These are phyloP conservation scores for Drosophila leontia DNA, from an alignment of 1,140 invertebrate species.

Conservation along the genomic window DNA sequence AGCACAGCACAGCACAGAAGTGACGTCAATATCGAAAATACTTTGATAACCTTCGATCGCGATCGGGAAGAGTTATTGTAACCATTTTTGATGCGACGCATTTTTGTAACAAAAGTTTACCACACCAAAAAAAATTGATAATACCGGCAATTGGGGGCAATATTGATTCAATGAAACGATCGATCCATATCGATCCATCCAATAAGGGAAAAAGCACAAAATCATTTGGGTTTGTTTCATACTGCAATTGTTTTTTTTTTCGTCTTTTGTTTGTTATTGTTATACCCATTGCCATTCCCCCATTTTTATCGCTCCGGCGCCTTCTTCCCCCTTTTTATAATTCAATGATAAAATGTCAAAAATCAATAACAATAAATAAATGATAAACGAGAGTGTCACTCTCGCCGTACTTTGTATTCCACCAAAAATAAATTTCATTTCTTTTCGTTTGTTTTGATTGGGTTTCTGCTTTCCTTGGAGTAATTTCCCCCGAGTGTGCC, in stretches of 20 bases:
- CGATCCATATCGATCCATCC: constrained; percentile 34
- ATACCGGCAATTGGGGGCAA: constrained; percentile 34
- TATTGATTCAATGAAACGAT: constrained; percentile 43
- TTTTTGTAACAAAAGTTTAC: constrained; percentile 38
- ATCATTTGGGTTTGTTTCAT: constrained; percentile 26
- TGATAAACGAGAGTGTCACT: constrained; percentile 73
- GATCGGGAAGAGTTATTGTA: constrained; percentile 41
- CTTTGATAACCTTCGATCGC: constrained; percentile 50
- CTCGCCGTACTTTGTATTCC: constrained; percentile 71
- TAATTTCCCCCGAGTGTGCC: constrained; percentile 47
- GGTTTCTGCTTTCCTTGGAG: constrained; percentile 19
- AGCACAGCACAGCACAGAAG: constrained; percentile 17
- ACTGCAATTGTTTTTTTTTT: constrained; percentile 34
- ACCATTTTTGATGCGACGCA: constrained; percentile 28
- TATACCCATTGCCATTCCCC: constrained; percentile 45
- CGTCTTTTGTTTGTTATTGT: constrained; percentile 27
- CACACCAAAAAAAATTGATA: constrained; percentile 29
- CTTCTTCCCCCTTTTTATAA: constrained; percentile 48
- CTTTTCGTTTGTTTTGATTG: constrained; percentile 41
- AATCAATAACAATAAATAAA: constrained; percentile 84
- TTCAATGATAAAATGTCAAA: constrained; percentile 84
- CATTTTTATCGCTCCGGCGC: constrained; percentile 27
- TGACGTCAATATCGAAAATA: constrained; percentile 74
- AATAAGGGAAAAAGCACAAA: constrained; percentile 12
- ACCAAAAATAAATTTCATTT: constrained; percentile 39